These are phyloP conservation scores for Botrylloides violaceus DNA, from an alignment of 23 tunicate genomes.

Conservation along the genomic window DNA sequence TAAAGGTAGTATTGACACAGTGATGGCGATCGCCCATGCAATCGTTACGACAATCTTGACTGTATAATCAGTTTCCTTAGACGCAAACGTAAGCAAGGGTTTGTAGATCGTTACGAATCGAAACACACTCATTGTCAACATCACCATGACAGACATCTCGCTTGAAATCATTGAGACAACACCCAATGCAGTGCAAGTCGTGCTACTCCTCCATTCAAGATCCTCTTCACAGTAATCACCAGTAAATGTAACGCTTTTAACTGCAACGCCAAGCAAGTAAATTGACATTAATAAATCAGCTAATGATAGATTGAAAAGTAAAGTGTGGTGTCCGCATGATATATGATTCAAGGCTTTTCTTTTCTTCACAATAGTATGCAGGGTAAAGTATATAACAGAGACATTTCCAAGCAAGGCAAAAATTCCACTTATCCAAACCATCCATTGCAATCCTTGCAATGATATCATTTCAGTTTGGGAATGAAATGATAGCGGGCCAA, in stretches of 20 bases:
- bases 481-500: conserved; percentile 34
- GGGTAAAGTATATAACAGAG: conserved; percentile 15
- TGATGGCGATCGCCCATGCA: conserved; percentile 33
- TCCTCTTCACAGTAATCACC: conserved; percentile 31
- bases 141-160: conserved; percentile 52
- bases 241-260: conserved; percentile 21
- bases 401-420: conserved; percentile 36
- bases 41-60: conserved; percentile 1
- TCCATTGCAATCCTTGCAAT: background rate
- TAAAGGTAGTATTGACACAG: conserved; percentile 33
- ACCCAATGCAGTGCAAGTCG: conserved; percentile 36
- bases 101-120: conserved; percentile 39
- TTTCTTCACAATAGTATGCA: background rate
- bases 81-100: conserved; percentile 32
- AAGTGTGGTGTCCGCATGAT: conserved; percentile 24
- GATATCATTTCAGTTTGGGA: conserved; percentile 30
- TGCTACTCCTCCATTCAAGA: conserved; percentile 34
- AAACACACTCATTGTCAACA: conserved; percentile 37
- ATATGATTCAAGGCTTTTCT: conserved; percentile 9
- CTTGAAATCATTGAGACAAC: conserved; percentile 41
- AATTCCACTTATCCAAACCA: conserved; percentile 48
- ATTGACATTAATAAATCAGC: conserved; percentile 59
- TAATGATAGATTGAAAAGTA: conserved; percentile 29
- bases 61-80: conserved; percentile 4
- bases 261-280: conserved; percentile 23